Evolutionary conservation across 2,113 vertebrate species (phyloP), one percentile per base, ranked within the genome.

Genomic region (Aldabrachelys gigantea): DNA sequence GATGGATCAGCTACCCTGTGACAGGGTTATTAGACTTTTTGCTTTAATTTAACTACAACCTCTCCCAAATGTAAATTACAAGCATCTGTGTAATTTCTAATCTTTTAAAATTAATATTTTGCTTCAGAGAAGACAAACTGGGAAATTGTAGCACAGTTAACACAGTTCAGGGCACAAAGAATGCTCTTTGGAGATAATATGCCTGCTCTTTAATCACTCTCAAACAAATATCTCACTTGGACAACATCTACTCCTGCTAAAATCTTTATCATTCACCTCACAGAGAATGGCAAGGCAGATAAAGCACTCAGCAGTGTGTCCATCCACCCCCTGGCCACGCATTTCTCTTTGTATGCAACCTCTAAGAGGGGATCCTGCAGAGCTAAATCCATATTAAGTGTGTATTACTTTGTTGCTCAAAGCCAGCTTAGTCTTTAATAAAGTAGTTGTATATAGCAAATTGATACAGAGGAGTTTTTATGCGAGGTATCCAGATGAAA

Each of bases 131-230:
- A 85, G 65, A 6, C 12, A 83, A 24, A 21, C 1, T 19, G 50
- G 54, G 41, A 80, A 91, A 44, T 89, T 89, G 91, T 92, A 94
- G 88, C 12, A 0, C 49, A 49, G 90, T 50, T 91, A 54, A 82
- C 72, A 69, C 65, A 69, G 75, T 2, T 11, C 59, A 53, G 35
- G 0, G 6, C 54, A 57, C 0, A 6, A 84, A 85, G 95, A 90
- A 72, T 97, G 97, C 93, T 96, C 91, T 88, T 59, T 91, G 1
- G 3, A 82, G 97, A 97, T 97, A 97, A 96, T 57, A 10, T 0
- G 0, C 8, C 78, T 78, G 49, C 53, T 86, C 84, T 94, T 94
- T 96, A 97, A 97, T 97, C 96, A 54, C 69, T 38, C 38, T 31
- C 24, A 3, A 44, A 72, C 93, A 96, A 96, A n/a, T 62, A 59